Percentiles rank a stretch among this genome's conserved stretches.
Conservation (phyloP, 2,113 vertebrate genomes). For the Phyllostomus discolor region DNA sequence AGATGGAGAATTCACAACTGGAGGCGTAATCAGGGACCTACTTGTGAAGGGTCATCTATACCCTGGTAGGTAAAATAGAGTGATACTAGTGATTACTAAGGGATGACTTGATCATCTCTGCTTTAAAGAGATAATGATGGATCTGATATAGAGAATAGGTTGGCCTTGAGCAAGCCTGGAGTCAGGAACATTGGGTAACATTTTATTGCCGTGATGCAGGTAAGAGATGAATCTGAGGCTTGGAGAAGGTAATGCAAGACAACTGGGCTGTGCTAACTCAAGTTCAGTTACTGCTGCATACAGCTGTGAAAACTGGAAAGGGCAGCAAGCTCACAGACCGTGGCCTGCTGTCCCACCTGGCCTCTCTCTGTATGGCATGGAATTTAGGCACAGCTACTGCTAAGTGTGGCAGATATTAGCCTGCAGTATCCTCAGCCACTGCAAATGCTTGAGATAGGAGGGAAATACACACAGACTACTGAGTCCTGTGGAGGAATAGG, state of each 20-base stretch:
- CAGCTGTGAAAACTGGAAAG: background rate
- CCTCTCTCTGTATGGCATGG: background rate
- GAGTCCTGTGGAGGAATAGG: too few species aligned
- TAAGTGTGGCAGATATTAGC: too few species aligned
- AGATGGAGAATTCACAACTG: background rate
- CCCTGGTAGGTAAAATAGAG: background rate
- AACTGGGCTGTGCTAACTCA: background rate
- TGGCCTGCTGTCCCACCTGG: slow-evolving; percentile 28
- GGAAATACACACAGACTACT: too few species aligned
- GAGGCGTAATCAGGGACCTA: background rate
- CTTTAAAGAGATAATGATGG: background rate
- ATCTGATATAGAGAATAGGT: background rate
- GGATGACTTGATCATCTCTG: background rate
- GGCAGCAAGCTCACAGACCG: background rate
- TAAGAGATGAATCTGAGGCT: background rate
- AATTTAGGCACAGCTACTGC: slow-evolving; percentile 44
- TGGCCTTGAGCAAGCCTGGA: background rate
- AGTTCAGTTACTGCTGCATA: background rate
- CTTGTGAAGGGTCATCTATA: background rate
- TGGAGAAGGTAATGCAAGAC: background rate
- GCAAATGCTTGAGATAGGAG: too few species aligned
- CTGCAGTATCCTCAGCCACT: too few species aligned
- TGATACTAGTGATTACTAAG: background rate
- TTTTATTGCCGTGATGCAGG: background rate
- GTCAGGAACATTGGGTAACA: background rate